phyloP scores from a whole-genome alignment of 2,797 vertebrate genomes.

The Pogoniulus pusillus region DNA sequence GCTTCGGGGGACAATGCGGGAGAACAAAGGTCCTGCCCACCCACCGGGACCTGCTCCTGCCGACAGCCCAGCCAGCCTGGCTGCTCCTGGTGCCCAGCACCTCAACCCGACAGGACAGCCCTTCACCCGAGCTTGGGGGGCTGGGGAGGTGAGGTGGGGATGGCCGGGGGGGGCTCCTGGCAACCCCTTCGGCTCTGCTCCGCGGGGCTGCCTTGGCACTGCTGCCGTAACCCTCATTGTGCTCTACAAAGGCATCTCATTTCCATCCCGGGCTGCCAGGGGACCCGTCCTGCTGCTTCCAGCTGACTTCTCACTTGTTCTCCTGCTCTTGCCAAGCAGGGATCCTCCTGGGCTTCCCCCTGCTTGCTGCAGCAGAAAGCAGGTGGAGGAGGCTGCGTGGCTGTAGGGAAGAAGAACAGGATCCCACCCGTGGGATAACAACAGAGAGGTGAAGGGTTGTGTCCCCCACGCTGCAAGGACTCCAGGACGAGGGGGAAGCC shows the following conservation, averaged over 20 bases:
- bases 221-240: background rate
- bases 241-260: background rate
- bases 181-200: background rate
- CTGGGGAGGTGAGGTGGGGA: background rate
- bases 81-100: background rate
- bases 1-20: conserved; percentile 23
- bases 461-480: no score
- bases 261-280: background rate
- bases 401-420: background rate
- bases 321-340: background rate
- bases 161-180: background rate
- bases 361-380: background rate
- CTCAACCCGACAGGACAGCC: background rate
- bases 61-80: conserved; percentile 26
- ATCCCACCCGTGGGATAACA: background rate
- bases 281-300: background rate
- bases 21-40: conserved; percentile 48
- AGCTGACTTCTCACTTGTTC: background rate
- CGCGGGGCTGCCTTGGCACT: background rate
- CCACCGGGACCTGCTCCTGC: conserved; percentile 39
- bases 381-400: background rate
- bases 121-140: background rate
- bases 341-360: background rate
- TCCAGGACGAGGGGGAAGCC: no score
- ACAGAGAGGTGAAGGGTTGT: background rate